These are phyloP conservation scores for Zaprionus taronus DNA, from an alignment of 1,140 invertebrate genomes.

Conservation along the genomic window DNA sequence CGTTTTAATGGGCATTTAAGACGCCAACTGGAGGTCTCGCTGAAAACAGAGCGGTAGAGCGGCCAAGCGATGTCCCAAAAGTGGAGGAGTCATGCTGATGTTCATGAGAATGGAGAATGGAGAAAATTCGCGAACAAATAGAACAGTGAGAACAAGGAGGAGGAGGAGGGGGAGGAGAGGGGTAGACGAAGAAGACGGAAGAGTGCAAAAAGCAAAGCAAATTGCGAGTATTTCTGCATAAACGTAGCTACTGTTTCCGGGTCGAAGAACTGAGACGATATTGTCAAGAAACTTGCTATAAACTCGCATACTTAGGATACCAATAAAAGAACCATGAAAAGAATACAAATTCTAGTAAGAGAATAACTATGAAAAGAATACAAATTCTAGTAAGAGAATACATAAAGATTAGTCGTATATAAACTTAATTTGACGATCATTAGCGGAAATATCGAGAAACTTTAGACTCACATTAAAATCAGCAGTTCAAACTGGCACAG, in stretches of 20 bases:
- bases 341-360: not conserved
- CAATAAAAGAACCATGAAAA: not conserved
- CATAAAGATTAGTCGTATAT: too few relatives aligned
- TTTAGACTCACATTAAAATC: not conserved
- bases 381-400: not conserved
- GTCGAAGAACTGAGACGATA: slow-evolving; percentile 2
- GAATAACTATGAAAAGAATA: not conserved
- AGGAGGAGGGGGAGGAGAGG: not conserved
- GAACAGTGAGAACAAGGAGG: too few relatives aligned
- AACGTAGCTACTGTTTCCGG: not conserved
- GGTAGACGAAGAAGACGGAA: not conserved
- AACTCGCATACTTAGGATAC: not conserved
- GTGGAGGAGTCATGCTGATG: slow-evolving; percentile 52
- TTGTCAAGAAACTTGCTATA: not conserved
- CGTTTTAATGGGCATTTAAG: slow-evolving; percentile 63
- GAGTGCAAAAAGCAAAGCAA: slow-evolving; percentile 1
- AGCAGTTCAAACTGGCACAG: not conserved
- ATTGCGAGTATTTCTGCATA: not conserved
- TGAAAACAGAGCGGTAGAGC: not conserved
- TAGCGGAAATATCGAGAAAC: not conserved
- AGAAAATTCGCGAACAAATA: not conserved
- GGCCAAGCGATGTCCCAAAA: slow-evolving; percentile 17
- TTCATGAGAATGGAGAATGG: slow-evolving; percentile 14
- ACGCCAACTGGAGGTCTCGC: slow-evolving; percentile 4
- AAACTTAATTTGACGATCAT: not conserved